phyloP scores from a whole-genome alignment of 2,113 vertebrate genomes.

The Lycaon pictus region DNA sequence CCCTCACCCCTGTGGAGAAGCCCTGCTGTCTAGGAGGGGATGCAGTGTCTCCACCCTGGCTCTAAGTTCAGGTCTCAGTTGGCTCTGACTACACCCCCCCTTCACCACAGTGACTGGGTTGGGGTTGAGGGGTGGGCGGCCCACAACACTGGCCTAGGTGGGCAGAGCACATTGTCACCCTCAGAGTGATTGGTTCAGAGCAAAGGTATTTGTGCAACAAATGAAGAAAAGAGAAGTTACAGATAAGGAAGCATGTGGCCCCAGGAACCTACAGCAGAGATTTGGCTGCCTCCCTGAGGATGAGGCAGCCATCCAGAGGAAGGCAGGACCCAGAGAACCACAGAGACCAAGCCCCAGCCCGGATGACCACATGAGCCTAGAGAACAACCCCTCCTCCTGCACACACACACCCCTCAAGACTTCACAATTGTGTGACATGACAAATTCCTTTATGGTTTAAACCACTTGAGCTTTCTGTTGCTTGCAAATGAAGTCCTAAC shows the following conservation, averaged over 20 bases:
- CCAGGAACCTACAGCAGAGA: neutral
- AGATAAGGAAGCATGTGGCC: neutral
- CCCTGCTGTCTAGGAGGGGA: neutral
- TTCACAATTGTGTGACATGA: neutral
- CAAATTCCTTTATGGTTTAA: neutral
- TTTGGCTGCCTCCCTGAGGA: neutral
- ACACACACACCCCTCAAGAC: neutral
- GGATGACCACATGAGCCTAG: neutral
- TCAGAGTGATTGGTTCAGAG: neutral
- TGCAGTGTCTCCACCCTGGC: accelerated
- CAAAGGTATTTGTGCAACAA: neutral
- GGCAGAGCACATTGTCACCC: neutral
- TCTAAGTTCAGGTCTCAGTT: neutral
- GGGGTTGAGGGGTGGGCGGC: too few relatives aligned
- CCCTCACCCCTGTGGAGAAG: neutral
- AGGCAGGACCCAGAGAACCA: neutral
- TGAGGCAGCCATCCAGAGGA: neutral
- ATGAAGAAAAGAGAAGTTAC: neutral
- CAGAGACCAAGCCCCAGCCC: neutral
- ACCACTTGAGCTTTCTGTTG: neutral
- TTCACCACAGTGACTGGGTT: neutral
- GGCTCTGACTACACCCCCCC: neutral
- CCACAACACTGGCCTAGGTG: neutral
- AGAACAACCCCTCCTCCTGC: neutral
- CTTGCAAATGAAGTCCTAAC: neutral